Percentiles rank a stretch among this genome's conserved stretches.
phyloP scores from a whole-genome alignment of 23 tunicate genomes.

The Trididemnum clinides region DNA sequence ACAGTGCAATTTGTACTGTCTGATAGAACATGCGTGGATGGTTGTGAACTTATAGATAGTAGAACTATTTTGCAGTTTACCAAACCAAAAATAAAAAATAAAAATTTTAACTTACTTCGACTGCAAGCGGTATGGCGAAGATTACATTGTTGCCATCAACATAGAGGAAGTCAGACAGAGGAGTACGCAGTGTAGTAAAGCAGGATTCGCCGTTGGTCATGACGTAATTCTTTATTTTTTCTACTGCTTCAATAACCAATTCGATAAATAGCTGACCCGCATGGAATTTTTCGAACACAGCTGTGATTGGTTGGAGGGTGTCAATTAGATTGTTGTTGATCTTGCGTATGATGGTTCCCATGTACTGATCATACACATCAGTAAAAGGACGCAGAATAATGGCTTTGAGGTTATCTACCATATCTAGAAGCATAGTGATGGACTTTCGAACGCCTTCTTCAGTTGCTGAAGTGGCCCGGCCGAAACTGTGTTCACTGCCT shows the following conservation, averaged over 20 bases:
- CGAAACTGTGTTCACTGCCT: slow-evolving; percentile 8
- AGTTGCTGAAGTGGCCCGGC: neutral
- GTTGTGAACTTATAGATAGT: too few species aligned
- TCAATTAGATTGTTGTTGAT: slow-evolving; percentile 3
- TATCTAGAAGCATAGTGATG: neutral
- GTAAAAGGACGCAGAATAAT: slow-evolving; percentile 50
- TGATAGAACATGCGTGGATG: too few species aligned
- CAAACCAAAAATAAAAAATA: too few species aligned
- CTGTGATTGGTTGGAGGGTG: slow-evolving; percentile 29
- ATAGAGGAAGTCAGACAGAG: slow-evolving; percentile 56
- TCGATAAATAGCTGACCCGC: slow-evolving; percentile 76
- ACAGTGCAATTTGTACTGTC: too few species aligned
- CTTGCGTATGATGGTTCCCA: slow-evolving; percentile 3
- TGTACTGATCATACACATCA: slow-evolving; percentile 48
- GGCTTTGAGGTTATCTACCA: neutral
- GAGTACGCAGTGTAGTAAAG: slow-evolving; percentile 24
- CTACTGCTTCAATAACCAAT: slow-evolving; percentile 67
- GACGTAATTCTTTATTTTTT: slow-evolving; percentile 41
- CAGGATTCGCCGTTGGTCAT: slow-evolving; percentile 57
- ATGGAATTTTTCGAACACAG: slow-evolving; percentile 28
- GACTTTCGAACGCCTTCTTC: slow-evolving; percentile 26
- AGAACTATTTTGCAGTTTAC: too few species aligned
- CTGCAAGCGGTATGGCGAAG: slow-evolving; percentile 72
- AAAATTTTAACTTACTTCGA: slow-evolving; percentile 89
- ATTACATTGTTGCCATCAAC: slow-evolving; percentile 61